Conservation (phyloP, 2,113 vertebrate genomes). For the Meles meles region DNA sequence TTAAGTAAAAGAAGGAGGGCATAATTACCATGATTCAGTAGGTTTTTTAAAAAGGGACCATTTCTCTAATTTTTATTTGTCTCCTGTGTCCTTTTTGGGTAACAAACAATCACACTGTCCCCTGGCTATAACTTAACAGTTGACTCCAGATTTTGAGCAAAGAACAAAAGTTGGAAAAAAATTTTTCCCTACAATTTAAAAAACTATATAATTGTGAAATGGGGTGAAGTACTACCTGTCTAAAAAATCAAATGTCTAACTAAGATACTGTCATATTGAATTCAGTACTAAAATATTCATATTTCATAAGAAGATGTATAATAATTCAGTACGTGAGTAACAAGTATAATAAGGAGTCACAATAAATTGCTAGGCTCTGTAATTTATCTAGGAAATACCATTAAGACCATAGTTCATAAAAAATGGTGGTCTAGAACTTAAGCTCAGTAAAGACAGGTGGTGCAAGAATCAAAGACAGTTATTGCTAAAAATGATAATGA, state of each 20-base stretch:
- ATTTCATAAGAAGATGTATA: neutral
- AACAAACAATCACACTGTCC: neutral
- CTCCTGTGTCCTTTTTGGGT: neutral
- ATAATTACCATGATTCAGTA: neutral
- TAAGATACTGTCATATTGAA: neutral
- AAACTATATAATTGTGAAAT: neutral
- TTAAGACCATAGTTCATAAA: neutral
- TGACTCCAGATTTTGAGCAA: neutral
- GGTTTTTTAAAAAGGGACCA: neutral
- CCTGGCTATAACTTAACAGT: neutral
- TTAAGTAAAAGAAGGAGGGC: neutral
- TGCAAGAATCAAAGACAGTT: neutral
- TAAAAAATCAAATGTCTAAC: neutral
- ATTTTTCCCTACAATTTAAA: neutral
- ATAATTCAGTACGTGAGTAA: neutral
- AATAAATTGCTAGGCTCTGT: neutral
- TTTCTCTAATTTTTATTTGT: neutral
- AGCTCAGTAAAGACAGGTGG: neutral
- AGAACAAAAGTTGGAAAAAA: neutral
- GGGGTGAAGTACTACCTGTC: neutral
- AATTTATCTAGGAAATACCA: neutral
- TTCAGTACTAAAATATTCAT: neutral
- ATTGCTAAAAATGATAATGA: neutral
- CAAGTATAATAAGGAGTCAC: neutral
- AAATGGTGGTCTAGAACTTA: conserved; percentile 13